Base-by-base conservation (phyloP, 1,140 invertebrate species). In the Zophobas morio region DNA sequence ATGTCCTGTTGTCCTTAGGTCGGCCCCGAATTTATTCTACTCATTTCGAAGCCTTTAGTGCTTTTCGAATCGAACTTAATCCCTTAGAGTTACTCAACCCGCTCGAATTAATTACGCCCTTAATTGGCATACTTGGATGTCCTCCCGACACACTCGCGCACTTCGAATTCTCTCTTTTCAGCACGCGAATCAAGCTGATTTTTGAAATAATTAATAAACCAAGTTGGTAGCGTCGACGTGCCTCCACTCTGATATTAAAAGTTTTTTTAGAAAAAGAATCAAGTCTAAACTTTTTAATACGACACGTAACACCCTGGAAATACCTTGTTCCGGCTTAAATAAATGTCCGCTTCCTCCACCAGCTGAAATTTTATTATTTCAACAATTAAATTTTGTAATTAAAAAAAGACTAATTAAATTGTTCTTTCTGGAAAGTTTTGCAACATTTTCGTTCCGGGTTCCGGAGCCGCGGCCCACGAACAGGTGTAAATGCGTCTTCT, bases 381-480 rank as follows among this genome's bases (percentile, higher is more conserved):
- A 51, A 51, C 49, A 51, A 20, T 6, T 51, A 51, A 46, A 51
- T 51, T 51, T 51, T 51, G 20, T 51, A 51, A 51, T 51, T 51
- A 20, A 51, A 51, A 51, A 51, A 51, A 20, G 2, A n/a, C 2
- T 20, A 20, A 51, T 51, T 4, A 51, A 20, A 51, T 51, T 51
- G n/a, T 51, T 51, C 6, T 51, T 51, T 51, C 4, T n/a, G 6
- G 2, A 51, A 51, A 51, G 49, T 51, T 46, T 46, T 46, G 3
- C 20, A 20, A 20, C 20, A 20, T 20, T 20, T 20, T 20, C 20
- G 20, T 20, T 20, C 20, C 20, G 20, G 20, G 20, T 20, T 20
- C 20, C 20, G 20, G 20, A 20, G 20, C 20, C 20, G 20, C 20
- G 20, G 20, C 20, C 20, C 20, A 20, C 20, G 20, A 20, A 20